Percentiles rank a stretch among this genome's conserved stretches.
These are phyloP conservation scores for Magallana gigas DNA, from an alignment of 1,140 invertebrate genomes.

Conservation along the genomic window DNA sequence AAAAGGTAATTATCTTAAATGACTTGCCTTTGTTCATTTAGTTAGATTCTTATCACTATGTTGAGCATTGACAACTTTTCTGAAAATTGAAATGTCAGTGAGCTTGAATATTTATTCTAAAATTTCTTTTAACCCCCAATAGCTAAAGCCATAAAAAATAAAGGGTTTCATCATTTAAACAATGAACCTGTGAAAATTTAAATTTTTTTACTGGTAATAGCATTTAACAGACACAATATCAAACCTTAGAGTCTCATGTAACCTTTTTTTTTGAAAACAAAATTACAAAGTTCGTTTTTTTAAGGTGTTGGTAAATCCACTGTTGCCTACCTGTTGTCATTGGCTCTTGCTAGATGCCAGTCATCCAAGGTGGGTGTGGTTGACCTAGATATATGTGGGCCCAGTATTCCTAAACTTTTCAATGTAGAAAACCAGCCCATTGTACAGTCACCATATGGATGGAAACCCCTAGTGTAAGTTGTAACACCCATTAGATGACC, in stretches of 20 bases:
- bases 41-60: background rate
- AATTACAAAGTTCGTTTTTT: background rate
- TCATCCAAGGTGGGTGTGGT: constrained; percentile 88
- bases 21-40: background rate
- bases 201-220: too few species aligned
- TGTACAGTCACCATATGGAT: constrained; percentile 55
- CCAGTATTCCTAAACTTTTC: constrained; percentile 91
- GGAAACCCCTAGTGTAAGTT: constrained; percentile 56
- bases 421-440: constrained; percentile 83
- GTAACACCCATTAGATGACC: background rate
- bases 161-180: too few species aligned
- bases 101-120: too few species aligned
- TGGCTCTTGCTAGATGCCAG: constrained; percentile 85
- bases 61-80: too few species aligned
- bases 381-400: constrained; percentile 97
- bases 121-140: too few species aligned
- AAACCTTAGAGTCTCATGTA: background rate
- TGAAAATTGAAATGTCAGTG: too few species aligned
- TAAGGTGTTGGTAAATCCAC: constrained; percentile 94
- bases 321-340: constrained; percentile 89
- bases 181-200: too few species aligned
- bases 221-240: background rate
- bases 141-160: too few species aligned
- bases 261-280: background rate
- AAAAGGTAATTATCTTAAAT: too few species aligned